Conservation (phyloP, 2,888 invertebrate species). For the Globia sparganii region DNA sequence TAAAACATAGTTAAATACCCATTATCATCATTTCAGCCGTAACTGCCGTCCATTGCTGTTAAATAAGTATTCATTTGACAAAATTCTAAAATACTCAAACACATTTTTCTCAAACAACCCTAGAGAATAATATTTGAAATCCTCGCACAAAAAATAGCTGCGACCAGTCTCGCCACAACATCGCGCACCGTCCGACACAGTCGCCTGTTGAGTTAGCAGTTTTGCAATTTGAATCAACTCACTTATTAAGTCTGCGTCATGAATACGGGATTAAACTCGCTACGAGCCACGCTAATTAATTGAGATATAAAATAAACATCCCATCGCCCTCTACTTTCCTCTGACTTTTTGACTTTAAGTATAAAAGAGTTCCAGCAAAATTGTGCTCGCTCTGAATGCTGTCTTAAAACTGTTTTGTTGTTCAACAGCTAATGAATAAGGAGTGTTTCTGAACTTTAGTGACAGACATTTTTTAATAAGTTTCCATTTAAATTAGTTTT, state of each 20-base stretch:
- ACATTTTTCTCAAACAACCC: slow-evolving; percentile 11
- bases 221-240: slow-evolving; percentile 73
- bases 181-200: slow-evolving; percentile 33
- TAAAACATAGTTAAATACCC: not conserved
- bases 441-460: slow-evolving; percentile 49
- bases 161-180: slow-evolving; percentile 1
- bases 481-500: slow-evolving; percentile 35
- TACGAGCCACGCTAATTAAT: slow-evolving; percentile 69
- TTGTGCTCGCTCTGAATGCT: slow-evolving; percentile 40
- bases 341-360: slow-evolving; percentile 63
- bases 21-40: not conserved
- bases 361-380: slow-evolving; percentile 59
- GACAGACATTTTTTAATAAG: slow-evolving; percentile 52
- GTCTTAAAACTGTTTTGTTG: slow-evolving; percentile 60
- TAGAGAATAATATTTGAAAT: slow-evolving; percentile 5
- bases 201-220: slow-evolving; percentile 72
- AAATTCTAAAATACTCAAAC: not conserved
- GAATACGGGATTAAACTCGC: slow-evolving; percentile 69
- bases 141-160: slow-evolving; percentile 24
- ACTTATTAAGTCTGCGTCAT: slow-evolving; percentile 73
- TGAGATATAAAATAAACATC: slow-evolving; percentile 71
- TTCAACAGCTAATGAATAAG: slow-evolving; percentile 59
- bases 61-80: not conserved
- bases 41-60: not conserved
- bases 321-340: slow-evolving; percentile 44